Percentiles rank a stretch among this genome's conserved stretches.
Conservation (phyloP, 2,113 vertebrate species). For the Engystomops pustulosus region DNA sequence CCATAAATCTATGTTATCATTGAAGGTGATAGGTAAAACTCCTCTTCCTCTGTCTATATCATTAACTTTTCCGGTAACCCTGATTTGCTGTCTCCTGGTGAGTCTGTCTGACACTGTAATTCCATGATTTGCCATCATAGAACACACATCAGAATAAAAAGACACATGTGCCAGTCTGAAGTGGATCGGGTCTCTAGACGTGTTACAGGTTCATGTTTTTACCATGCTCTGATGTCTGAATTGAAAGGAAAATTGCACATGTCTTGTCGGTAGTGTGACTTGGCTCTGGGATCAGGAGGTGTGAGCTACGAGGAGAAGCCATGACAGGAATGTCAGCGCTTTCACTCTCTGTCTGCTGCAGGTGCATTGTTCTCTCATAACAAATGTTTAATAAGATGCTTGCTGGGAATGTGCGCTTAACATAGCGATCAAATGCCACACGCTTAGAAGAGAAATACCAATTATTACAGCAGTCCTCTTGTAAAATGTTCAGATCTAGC, state of each 20-base stretch:
- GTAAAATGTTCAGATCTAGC: slow-evolving; percentile 11
- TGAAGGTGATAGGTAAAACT: too few relatives aligned
- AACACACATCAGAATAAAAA: slow-evolving; percentile 35
- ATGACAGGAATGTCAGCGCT: slow-evolving; percentile 56
- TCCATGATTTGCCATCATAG: slow-evolving; percentile 30
- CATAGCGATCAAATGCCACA: slow-evolving; percentile 45
- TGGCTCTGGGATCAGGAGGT: slow-evolving; percentile 60
- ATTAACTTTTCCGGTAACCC: slow-evolving; percentile 32
- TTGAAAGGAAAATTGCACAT: slow-evolving; percentile 74
- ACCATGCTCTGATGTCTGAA: slow-evolving; percentile 69
- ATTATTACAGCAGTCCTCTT: slow-evolving; percentile 14
- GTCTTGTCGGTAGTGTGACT: slow-evolving; percentile 70
- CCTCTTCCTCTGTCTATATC: not conserved
- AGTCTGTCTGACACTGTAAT: slow-evolving; percentile 43
- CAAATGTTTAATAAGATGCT: slow-evolving; percentile 55
- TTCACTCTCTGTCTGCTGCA: slow-evolving; percentile 58
- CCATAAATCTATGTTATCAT: not conserved
- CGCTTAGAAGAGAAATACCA: slow-evolving; percentile 23
- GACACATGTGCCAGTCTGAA: slow-evolving; percentile 10
- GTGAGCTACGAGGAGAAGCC: slow-evolving; percentile 14
- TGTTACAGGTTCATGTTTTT: slow-evolving; percentile 62
- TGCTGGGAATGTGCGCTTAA: slow-evolving; percentile 23
- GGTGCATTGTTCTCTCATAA: slow-evolving; percentile 62
- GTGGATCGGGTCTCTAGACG: slow-evolving; percentile 63
- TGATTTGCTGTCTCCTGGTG: slow-evolving; percentile 23